Evolutionary conservation across 2,113 vertebrate genomes (phyloP), one percentile per base, ranked within the genome.

Genomic region (Parotia lawesii): DNA sequence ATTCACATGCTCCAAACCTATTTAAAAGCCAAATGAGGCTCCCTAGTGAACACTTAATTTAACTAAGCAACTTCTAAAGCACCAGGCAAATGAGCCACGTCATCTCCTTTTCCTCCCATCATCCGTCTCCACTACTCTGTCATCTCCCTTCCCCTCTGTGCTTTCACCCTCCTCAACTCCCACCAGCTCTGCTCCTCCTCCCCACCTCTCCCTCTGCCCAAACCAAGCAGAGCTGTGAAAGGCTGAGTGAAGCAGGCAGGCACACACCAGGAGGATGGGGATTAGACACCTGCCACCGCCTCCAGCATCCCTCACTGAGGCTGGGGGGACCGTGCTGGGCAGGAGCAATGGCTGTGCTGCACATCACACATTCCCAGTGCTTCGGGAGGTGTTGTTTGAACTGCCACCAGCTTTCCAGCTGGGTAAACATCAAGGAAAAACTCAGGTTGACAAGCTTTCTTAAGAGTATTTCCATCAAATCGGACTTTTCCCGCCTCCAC

Each of bases 71-170:
- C 61, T 86, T 69, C 64, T 73, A 54, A 53, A 57, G 86, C 50
- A 86, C 27, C 3, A 2, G 45, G n/a, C 37, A 92, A 80, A 89
- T 23, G 38, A 71, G 38, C 29, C 21, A 62, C 11, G 0, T 24
- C 3, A 2, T 33, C 33, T 77, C 38, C 50, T 77, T 29, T 86
- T 56, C 60, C 25, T 71, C 53, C 27, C 38, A 89, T 35, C 27
- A 60, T 44, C 40, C 0, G 0, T 45, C 40, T 60, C 29, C 71
- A 71, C 1, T 3, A 54, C 0, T 14, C 45, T 58, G 38, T 12
- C 37, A 33, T 14, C 20, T 66, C n/a, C 13, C 15, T 70, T 84
- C 22, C 54, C 15, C 51, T 66, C 28, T 0, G 0, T 31, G 15
- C 40, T 62, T 87, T 37, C 77, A 74, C 11, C 19, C 23, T 84